A percentile compares a stretch with the other conserved stretches of the same genome.
These are phyloP conservation scores for Chymomyza procnemis DNA, from an alignment of 2,888 invertebrate species.

Conservation along the genomic window DNA sequence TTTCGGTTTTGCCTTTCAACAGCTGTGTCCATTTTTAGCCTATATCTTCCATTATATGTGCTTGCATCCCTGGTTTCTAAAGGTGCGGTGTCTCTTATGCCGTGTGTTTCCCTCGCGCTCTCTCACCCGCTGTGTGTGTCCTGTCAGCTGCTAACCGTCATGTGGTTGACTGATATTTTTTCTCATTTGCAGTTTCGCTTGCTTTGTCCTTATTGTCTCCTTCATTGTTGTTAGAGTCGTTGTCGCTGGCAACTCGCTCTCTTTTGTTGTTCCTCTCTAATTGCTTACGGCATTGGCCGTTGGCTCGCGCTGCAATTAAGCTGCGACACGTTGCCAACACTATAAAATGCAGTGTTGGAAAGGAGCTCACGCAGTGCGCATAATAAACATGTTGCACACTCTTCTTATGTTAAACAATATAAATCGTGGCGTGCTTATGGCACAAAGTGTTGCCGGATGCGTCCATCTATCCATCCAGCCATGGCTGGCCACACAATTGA, in stretches of 20 bases:
- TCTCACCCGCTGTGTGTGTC: neutral
- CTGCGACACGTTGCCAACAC: conserved; percentile 49
- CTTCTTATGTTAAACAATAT: conserved; percentile 32
- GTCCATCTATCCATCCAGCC: conserved; percentile 3
- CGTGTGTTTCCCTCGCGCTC: conserved; percentile 13
- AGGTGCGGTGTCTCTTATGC: conserved; percentile 4
- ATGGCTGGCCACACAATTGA: conserved; percentile 13
- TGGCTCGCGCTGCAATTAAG: conserved; percentile 51
- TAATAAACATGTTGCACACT: conserved; percentile 49
- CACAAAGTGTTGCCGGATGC: neutral
- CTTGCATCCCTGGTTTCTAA: too few species aligned
- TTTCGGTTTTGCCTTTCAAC: too few species aligned
- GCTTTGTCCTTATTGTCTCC: conserved; percentile 1
- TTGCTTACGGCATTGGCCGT: conserved; percentile 45
- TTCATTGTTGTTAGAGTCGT: conserved; percentile 1
- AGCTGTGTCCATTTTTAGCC: too few species aligned
- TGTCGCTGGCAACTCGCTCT: conserved; percentile 14
- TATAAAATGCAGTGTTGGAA: conserved; percentile 4
- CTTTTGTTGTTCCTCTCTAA: conserved; percentile 40
- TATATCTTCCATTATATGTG: too few species aligned
- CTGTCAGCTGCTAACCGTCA: conserved; percentile 53
- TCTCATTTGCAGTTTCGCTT: conserved; percentile 28
- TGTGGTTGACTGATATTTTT: conserved; percentile 50
- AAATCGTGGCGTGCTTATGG: conserved; percentile 48
- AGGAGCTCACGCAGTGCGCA: conserved; percentile 40